phyloP scores from a whole-genome alignment of 1,140 invertebrate species.

The Lethocerus indicus region DNA sequence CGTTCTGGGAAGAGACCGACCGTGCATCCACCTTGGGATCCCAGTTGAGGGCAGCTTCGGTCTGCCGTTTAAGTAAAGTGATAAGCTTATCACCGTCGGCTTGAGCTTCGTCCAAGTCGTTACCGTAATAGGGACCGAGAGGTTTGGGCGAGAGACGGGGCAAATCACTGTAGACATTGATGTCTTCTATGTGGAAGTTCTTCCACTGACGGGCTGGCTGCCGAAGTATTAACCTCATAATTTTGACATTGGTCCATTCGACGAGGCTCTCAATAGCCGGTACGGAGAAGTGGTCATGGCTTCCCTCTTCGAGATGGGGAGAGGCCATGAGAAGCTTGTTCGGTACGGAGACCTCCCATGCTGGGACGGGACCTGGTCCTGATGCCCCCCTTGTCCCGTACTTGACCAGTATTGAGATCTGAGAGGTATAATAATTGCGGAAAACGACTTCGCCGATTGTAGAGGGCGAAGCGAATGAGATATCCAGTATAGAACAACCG shows the following conservation, averaged over 20 bases:
- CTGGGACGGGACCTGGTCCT: no score
- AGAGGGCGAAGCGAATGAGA: slow-evolving; percentile 8
- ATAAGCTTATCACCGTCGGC: neutral
- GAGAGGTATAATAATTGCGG: slow-evolving; percentile 31
- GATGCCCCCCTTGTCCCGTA: no score
- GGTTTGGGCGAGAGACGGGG: slow-evolving; percentile 2
- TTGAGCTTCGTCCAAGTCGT: neutral
- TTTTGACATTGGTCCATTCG: slow-evolving; percentile 22
- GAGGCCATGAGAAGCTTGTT: slow-evolving; percentile 28
- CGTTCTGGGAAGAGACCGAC: neutral
- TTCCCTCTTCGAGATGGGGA: slow-evolving; percentile 28
- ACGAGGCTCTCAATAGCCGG: slow-evolving; percentile 26
- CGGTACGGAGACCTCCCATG: slow-evolving; percentile 28
- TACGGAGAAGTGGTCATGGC: slow-evolving; percentile 28
- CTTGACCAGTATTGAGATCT: slow-evolving; percentile 18
- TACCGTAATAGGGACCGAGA: no score
- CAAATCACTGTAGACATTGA: slow-evolving; percentile 24
- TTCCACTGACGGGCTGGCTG: slow-evolving; percentile 35
- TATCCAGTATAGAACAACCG: slow-evolving; percentile 5
- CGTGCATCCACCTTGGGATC: neutral
- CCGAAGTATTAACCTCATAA: slow-evolving; percentile 28
- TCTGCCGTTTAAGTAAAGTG: slow-evolving; percentile 3
- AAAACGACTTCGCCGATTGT: slow-evolving; percentile 31
- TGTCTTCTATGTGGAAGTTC: slow-evolving; percentile 31
- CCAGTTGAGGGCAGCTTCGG: slow-evolving; percentile 4